phyloP scores from a whole-genome alignment of 2,888 invertebrate genomes.

The Yponomeuta cagnagella region DNA sequence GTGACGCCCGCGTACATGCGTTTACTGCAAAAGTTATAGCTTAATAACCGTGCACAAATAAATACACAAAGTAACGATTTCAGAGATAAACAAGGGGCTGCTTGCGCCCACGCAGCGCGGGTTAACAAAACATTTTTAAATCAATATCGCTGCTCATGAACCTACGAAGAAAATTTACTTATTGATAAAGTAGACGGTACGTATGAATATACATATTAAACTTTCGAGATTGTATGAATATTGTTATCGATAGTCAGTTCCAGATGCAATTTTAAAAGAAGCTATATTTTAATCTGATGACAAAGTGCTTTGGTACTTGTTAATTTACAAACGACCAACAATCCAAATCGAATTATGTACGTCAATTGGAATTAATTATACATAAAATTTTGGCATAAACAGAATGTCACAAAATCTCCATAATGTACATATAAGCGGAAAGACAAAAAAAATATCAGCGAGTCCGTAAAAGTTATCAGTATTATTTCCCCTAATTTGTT shows the following conservation, averaged over 20 bases:
- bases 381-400: too few species aligned
- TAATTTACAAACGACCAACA: too few species aligned
- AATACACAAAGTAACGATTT: slow-evolving; percentile 38
- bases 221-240: not conserved
- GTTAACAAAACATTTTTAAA: slow-evolving; percentile 16
- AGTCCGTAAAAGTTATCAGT: too few species aligned
- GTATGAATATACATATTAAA: not conserved
- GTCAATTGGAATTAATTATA: too few species aligned
- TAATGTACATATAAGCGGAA: too few species aligned
- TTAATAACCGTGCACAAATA: slow-evolving; percentile 35
- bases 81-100: slow-evolving; percentile 31
- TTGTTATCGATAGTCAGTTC: not conserved
- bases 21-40: slow-evolving; percentile 44
- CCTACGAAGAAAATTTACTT: not conserved
- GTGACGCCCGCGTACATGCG: slow-evolving; percentile 35
- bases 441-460: too few species aligned
- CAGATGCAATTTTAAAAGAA: not conserved
- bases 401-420: too few species aligned
- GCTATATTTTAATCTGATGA: too few species aligned
- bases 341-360: too few species aligned
- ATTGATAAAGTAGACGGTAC: not conserved
- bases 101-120: slow-evolving; percentile 24
- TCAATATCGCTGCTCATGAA: slow-evolving; percentile 12
- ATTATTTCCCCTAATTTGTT: too few species aligned
- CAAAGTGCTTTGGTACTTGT: too few species aligned